Evolutionary conservation across 1,140 invertebrate species (phyloP).

Genomic region (Aphidius ervi): DNA sequence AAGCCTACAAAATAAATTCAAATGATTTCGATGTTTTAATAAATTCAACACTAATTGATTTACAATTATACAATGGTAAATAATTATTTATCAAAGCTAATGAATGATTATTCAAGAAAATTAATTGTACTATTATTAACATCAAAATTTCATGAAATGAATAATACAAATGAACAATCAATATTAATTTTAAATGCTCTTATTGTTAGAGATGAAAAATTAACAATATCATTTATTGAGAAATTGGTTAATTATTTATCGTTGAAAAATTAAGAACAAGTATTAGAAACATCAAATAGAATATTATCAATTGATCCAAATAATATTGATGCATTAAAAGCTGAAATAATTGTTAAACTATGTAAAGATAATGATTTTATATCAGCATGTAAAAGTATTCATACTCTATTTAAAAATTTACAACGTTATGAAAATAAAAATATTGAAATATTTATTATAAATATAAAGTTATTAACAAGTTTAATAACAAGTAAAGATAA

Average conservation of each 20-base stretch:
- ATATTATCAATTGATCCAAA: constrained; percentile 58
- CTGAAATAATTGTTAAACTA: too few relatives aligned
- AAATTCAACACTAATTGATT: constrained; percentile 79
- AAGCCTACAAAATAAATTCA: constrained; percentile 67
- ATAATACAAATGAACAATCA: too few relatives aligned
- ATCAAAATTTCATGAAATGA: too few relatives aligned
- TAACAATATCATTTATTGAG: constrained; percentile 74
- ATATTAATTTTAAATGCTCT: constrained; percentile 66
- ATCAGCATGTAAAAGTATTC: too few relatives aligned
- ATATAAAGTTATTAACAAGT: constrained; percentile 75
- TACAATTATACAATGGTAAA: constrained; percentile 46
- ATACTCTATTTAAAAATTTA: too few relatives aligned
- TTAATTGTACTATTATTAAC: constrained; percentile 60
- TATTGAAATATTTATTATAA: constrained; percentile 67
- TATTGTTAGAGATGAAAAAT: constrained; percentile 71
- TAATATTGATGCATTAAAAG: too few relatives aligned
- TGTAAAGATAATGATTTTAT: too few relatives aligned
- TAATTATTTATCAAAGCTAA: constrained; percentile 56
- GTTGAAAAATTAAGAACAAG: constrained; percentile 82
- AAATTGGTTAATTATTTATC: constrained; percentile 85
- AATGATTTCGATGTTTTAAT: constrained; percentile 61
- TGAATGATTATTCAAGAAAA: constrained; percentile 57
- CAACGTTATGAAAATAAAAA: too few relatives aligned
- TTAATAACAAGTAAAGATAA: constrained; percentile 69
- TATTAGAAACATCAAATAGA: constrained; percentile 71